Conservation (phyloP, 2,797 vertebrate species). For the Myripristis jacobus region DNA sequence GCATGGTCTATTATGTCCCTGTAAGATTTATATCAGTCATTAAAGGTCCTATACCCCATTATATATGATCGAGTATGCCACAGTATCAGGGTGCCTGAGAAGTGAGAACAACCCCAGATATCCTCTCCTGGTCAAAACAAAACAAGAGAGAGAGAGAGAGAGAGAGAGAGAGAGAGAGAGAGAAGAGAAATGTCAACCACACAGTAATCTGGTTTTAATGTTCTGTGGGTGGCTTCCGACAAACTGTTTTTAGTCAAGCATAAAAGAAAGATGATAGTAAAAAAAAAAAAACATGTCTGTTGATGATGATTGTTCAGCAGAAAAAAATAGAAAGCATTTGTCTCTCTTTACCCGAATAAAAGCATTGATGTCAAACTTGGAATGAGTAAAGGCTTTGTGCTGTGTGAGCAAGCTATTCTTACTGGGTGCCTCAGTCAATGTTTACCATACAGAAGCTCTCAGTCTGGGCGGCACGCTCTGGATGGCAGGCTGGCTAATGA, state of each 20-base stretch:
- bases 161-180: too few species aligned
- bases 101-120: neutral
- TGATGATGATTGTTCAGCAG: too few species aligned
- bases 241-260: neutral
- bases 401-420: neutral
- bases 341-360: too few species aligned
- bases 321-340: too few species aligned
- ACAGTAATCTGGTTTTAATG: too few species aligned
- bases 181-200: too few species aligned
- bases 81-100: too few species aligned
- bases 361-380: neutral
- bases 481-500: constrained; percentile 14
- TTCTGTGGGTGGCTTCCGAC: too few species aligned
- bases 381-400: neutral
- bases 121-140: too few species aligned
- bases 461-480: constrained; percentile 5
- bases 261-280: neutral
- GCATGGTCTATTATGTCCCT: neutral
- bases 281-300: neutral
- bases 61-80: neutral
- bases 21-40: constrained; percentile 24
- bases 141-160: too few species aligned
- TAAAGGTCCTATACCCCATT: constrained; percentile 2
- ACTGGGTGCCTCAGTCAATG: constrained; percentile 6
- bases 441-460: constrained; percentile 24